Conservation (phyloP, 2,888 invertebrate genomes). For the Barypeithes pellucidus region DNA sequence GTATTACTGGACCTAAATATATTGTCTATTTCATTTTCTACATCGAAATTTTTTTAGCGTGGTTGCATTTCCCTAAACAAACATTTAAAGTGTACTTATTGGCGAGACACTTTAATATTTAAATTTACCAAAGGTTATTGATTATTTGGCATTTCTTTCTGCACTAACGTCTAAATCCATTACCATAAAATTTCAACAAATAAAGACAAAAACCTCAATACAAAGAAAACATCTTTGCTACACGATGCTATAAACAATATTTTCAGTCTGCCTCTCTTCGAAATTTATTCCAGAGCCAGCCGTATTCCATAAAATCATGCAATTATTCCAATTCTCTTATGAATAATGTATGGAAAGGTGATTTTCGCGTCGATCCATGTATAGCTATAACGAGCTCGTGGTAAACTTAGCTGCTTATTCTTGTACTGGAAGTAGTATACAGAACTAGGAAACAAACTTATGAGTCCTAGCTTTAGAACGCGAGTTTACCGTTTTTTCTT, state of each 20-base stretch:
- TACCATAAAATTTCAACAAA: slow-evolving; percentile 41
- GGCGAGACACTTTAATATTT: slow-evolving; percentile 6
- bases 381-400: slow-evolving; percentile 36
- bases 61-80: neutral
- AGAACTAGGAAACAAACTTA: neutral
- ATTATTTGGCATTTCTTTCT: slow-evolving; percentile 5
- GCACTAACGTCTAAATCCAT: slow-evolving; percentile 13
- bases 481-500: too few relatives aligned
- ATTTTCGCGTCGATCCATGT: slow-evolving; percentile 41
- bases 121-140: slow-evolving; percentile 5
- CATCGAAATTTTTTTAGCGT: neutral
- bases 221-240: slow-evolving; percentile 40
- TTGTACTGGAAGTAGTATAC: slow-evolving; percentile 3
- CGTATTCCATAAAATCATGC: slow-evolving; percentile 51
- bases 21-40: too few relatives aligned
- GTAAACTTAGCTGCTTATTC: slow-evolving; percentile 36
- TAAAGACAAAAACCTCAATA: slow-evolving; percentile 28
- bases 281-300: slow-evolving; percentile 40
- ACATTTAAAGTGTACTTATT: neutral
- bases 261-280: slow-evolving; percentile 32
- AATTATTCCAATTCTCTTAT: slow-evolving; percentile 50
- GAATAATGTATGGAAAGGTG: slow-evolving; percentile 49
- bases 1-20: too few relatives aligned
- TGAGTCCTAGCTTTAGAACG: too few relatives aligned
- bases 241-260: slow-evolving; percentile 45